Base-by-base conservation (phyloP, 2,113 vertebrate species). In the Tenrec ecaudatus region DNA sequence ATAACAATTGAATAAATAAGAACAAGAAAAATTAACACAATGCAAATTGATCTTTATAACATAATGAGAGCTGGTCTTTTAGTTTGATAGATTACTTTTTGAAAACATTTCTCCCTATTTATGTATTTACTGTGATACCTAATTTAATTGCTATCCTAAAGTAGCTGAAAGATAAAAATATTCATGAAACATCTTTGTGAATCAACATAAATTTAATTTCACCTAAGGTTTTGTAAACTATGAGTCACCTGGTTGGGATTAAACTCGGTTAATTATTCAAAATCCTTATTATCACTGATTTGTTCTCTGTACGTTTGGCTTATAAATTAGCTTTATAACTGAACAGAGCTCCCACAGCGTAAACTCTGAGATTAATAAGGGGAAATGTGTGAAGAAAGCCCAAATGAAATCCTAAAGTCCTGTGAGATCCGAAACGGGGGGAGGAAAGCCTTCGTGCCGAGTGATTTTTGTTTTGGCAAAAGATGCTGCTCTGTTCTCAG, bases 21-120 rank as follows among this genome's bases (percentile, higher is more conserved):
- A 94, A 92, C 47, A 95, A 96, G 92, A 73, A 91, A 97, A 97
- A 96, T 94, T 94, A 97, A 60, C 17, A 94, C 19, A 93, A 20
- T 6, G 89, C 3, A 68, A 96, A 96, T 93, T 93, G 3, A 92
- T 95, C 96, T 96, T 94, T 92, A 91, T 57, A 97, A 82, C 9
- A 86, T 17, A 82, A 79, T 75, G 2, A 80, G 69, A 90, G 0
- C 4, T 38, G 29, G 20, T 71, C n/a, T 73, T 73, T 5, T 84
- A 95, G 88, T 58, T 87, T 60, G 86, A 91, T 0, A 1, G 8
- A 94, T 96, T 58, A 36, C 19, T 93, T 94, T 93, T 47, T 58
- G 8, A 81, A 95, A 94, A 92, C 43, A 0, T 17, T 83, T 82
- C 40, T 85, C 40, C 0, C 15, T 87, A 40, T 90, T 4, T 90